Base-by-base conservation (phyloP, 2,113 vertebrate genomes). In the Elachura formosa region DNA sequence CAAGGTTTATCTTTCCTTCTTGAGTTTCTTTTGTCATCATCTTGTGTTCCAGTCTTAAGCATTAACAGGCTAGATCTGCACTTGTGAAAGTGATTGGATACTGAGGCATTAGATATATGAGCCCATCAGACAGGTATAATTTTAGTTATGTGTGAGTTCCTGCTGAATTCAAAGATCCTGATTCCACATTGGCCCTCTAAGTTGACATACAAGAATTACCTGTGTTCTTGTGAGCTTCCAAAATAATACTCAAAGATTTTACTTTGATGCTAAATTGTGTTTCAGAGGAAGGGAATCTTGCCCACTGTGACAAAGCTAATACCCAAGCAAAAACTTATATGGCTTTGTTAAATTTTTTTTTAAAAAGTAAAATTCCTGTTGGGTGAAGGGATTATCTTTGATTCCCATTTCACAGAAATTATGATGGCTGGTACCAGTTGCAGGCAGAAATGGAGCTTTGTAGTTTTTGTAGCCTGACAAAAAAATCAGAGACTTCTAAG, bases 311-410 rank as follows among this genome's bases (percentile, higher is more conserved):
- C 55, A 58, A 93, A 62, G 48, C 33, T 63, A 84, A 94, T 89
- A 77, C 83, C 83, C 80, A 95, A 93, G 89, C 93, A 95, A 94
- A 95, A 93, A n/a, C 29, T 64, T 13, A 3, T 49, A 25, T 49
- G 49, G 19, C 41, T 79, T 75, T 74, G 33, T 63, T 81, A 59
- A 33, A 26, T 52, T 54, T 26, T 19, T 19, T 75, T n/a, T 4
- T 3, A 2, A 43, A 58, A 22, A 9, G 9, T 10, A 26, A 41
- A 41, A 25, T 25, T 51, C 14, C 46, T 84, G 10, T 75, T 75
- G 41, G 4, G 5, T 59, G 33, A 40, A 55, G 22, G 40, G 14
- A 6, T 71, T 59, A 33, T n/a, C 6, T 38, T 61, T 28, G 49
- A 41, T 61, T 58, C 28, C 61, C 9, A 24, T 89, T 84, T 72